These are phyloP conservation scores for Haliaeetus leucogaster DNA, from an alignment of 2,113 vertebrate genomes.

Conservation along the genomic window DNA sequence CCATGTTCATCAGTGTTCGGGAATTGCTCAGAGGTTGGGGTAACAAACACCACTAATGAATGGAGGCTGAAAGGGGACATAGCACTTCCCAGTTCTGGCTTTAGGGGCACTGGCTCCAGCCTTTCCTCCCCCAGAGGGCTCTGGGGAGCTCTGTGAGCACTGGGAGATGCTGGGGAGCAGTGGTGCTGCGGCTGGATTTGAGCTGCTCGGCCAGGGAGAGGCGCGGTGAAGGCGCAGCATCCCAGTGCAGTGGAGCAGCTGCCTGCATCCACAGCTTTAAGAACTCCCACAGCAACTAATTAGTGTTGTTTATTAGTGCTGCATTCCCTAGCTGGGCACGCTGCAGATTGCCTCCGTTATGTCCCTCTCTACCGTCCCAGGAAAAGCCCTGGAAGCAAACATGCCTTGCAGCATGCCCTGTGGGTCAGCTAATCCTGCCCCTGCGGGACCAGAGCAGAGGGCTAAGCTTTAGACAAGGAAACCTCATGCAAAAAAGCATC, in stretches of 20 bases:
- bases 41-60: neutral
- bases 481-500: neutral
- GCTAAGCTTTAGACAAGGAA: neutral
- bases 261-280: neutral
- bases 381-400: neutral
- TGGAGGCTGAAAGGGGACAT: neutral
- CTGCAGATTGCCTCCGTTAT: neutral
- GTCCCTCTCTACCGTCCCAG: neutral
- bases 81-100: neutral
- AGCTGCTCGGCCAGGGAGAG: neutral
- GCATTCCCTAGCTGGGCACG: neutral
- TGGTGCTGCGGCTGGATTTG: neutral
- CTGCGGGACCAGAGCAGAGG: neutral
- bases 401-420: neutral
- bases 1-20: rapidly evolving
- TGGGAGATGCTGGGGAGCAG: rapidly evolving
- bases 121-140: neutral
- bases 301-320: neutral
- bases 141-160: neutral
- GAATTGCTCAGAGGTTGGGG: neutral
- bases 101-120: neutral
- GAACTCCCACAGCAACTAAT: neutral
- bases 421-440: neutral
- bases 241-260: neutral
- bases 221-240: neutral